A percentile compares a stretch with the other conserved stretches of the same genome.
Evolutionary conservation across 2,888 invertebrate genomes (phyloP).

Genomic region (Itoplectis maculator): DNA sequence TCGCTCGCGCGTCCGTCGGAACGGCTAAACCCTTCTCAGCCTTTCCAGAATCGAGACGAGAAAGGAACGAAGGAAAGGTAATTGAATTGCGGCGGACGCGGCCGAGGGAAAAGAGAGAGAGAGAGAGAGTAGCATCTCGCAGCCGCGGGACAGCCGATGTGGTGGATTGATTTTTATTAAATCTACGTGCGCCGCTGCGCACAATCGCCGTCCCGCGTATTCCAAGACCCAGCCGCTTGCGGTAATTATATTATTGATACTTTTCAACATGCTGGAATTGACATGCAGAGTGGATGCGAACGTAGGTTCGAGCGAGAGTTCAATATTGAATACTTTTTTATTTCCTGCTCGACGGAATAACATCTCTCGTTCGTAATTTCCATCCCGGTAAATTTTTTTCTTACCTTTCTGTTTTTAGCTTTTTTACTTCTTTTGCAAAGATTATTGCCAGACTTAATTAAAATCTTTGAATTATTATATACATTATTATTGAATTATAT

Average conservation of each 20-base stretch:
- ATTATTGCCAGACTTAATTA: too few relatives aligned
- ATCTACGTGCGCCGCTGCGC: not conserved
- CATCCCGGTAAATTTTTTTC: too few relatives aligned
- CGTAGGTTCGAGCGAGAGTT: too few relatives aligned
- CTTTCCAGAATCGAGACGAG: constrained; percentile 34
- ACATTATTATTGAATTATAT: too few relatives aligned
- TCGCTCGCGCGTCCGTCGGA: constrained; percentile 28
- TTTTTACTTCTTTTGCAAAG: too few relatives aligned
- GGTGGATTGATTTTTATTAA: constrained; percentile 33
- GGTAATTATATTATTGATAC: constrained; percentile 5
- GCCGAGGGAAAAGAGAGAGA: constrained; percentile 4
- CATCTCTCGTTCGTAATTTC: too few relatives aligned
- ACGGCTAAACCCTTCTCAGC: constrained; percentile 29
- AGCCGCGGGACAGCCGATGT: constrained; percentile 20
- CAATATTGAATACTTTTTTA: not conserved
- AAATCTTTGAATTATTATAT: too few relatives aligned
- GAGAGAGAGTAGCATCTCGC: constrained; percentile 12
- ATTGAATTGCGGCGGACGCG: constrained; percentile 46
- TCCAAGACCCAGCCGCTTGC: not conserved
- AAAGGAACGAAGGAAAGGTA: constrained; percentile 37
- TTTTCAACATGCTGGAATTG: not conserved
- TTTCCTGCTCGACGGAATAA: not conserved
- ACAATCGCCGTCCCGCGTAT: not conserved
- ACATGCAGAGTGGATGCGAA: not conserved
- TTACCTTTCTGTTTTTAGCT: too few relatives aligned